Evolutionary conservation across 1,140 invertebrate species (phyloP).

Genomic region (Spodoptera frugiperda): DNA sequence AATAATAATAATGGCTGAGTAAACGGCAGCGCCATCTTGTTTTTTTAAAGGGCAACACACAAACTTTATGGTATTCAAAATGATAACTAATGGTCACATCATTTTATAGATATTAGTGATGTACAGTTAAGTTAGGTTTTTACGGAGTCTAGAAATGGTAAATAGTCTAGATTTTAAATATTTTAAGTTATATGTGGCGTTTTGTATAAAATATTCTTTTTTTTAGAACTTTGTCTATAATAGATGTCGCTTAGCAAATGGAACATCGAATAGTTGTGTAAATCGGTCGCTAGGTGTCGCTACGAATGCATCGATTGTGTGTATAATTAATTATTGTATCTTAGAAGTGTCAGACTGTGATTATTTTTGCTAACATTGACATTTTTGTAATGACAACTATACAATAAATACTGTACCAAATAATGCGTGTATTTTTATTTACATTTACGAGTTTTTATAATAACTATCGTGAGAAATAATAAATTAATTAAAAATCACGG

Average conservation of each 20-base stretch:
- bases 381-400: slow-evolving; percentile 85
- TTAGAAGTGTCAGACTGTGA: slow-evolving; percentile 83
- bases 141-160: slow-evolving; percentile 50
- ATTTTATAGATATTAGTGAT: slow-evolving; percentile 56
- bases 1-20: slow-evolving; percentile 22
- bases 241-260: slow-evolving; percentile 45
- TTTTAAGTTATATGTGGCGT: slow-evolving; percentile 42
- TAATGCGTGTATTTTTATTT: slow-evolving; percentile 62
- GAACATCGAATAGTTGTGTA: slow-evolving; percentile 32
- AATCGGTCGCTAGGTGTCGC: slow-evolving; percentile 17
- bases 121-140: slow-evolving; percentile 64
- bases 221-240: slow-evolving; percentile 7
- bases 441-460: background rate
- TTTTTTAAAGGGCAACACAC: slow-evolving; percentile 44
- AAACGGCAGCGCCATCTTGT: slow-evolving; percentile 45
- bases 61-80: slow-evolving; percentile 42
- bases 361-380: slow-evolving; percentile 85
- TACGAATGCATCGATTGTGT: background rate
- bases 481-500: no score
- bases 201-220: slow-evolving; percentile 40
- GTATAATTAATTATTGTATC: slow-evolving; percentile 50
- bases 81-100: slow-evolving; percentile 33
- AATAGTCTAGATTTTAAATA: slow-evolving; percentile 46
- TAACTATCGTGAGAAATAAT: no score
- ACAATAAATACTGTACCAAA: slow-evolving; percentile 83